Conservation (phyloP, 2,797 vertebrate genomes). For the Urocyon cinereoargenteus region DNA sequence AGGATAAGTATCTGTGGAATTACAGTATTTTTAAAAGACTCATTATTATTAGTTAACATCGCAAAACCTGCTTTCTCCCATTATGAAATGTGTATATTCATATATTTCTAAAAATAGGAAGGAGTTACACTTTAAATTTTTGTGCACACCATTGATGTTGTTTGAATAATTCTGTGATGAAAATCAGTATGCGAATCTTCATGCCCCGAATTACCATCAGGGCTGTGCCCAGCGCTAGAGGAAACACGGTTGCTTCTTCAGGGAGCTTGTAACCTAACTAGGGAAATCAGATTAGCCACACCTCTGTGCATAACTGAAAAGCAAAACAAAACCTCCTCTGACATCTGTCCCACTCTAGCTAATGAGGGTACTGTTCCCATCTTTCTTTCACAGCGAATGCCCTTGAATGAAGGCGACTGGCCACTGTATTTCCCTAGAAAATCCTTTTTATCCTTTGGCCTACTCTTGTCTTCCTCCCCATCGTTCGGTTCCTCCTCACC, state of each 20-base stretch:
- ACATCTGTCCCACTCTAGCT: accelerated
- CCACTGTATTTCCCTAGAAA: neutral
- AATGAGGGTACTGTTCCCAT: neutral
- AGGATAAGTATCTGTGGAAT: neutral
- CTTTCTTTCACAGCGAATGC: neutral
- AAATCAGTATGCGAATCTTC: neutral
- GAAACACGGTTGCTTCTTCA: neutral
- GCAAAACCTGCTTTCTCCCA: neutral
- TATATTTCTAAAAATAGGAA: neutral
- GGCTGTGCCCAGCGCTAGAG: neutral
- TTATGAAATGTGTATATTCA: neutral
- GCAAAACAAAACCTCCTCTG: neutral
- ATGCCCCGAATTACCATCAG: neutral
- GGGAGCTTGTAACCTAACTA: neutral
- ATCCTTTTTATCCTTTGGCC: neutral
- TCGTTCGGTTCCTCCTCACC: neutral
- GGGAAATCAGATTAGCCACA: neutral
- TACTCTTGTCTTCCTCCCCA: neutral
- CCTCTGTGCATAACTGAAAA: neutral
- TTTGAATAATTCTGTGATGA: neutral
- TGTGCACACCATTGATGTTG: neutral
- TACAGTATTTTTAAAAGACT: neutral
- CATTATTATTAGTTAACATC: neutral
- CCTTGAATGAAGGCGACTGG: neutral
- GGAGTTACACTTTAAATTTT: neutral